Evolutionary conservation across 1,140 invertebrate species (phyloP).

Genomic region (Nasonia vitripennis): DNA sequence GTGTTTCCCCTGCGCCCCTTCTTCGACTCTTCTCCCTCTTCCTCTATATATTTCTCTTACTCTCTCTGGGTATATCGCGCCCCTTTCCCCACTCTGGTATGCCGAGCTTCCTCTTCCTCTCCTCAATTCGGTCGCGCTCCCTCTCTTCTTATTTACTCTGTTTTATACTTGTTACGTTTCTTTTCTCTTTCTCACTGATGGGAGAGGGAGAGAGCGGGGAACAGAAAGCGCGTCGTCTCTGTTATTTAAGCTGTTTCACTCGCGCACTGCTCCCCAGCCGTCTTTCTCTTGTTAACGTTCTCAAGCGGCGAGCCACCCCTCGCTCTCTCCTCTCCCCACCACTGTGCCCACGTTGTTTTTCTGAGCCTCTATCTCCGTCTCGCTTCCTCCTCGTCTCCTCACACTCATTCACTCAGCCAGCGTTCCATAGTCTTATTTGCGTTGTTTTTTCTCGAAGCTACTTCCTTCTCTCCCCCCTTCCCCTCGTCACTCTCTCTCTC

Average conservation of each 20-base stretch:
- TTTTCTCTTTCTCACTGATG: background rate
- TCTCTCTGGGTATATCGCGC: background rate
- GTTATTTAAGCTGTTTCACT: constrained; percentile 32
- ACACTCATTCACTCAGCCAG: constrained; percentile 54
- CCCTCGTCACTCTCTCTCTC: background rate
- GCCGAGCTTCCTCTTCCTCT: background rate
- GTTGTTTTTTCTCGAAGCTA: constrained; percentile 1
- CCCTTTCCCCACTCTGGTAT: background rate
- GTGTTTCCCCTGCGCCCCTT: background rate
- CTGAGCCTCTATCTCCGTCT: constrained; percentile 33
- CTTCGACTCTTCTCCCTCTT: background rate
- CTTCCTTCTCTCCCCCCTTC: background rate
- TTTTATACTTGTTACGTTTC: background rate
- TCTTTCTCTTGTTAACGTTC: background rate
- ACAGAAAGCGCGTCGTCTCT: constrained; percentile 6
- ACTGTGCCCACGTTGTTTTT: constrained; percentile 37
- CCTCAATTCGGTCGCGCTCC: background rate
- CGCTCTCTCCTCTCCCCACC: constrained; percentile 30
- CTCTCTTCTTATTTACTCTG: background rate
- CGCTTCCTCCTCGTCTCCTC: constrained; percentile 53
- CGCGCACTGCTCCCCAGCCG: background rate
- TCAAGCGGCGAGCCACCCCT: constrained; percentile 21
- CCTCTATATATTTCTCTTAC: too few relatives aligned
- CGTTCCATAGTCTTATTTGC: background rate
- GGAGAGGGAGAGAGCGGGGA: background rate